Conservation (phyloP, 2,888 invertebrate species). For the Chrysodeixis includens region DNA sequence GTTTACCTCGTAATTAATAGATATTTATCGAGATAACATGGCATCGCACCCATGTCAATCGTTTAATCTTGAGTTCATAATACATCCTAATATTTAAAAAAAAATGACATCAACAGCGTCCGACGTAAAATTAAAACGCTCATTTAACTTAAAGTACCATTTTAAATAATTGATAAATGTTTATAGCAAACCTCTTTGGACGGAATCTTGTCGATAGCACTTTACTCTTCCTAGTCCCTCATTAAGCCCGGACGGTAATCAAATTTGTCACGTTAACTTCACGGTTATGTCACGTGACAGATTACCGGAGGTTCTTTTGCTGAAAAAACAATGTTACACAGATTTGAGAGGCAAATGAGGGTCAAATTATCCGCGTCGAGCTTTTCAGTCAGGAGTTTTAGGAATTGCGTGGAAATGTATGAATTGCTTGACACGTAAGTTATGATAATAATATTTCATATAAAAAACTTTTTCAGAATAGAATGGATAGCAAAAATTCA, state of each 20-base stretch:
- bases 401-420: not conserved
- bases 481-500: no score
- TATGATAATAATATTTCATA: no score
- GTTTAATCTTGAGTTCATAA: no score
- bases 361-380: conserved; percentile 14
- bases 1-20: no score
- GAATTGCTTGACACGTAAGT: not conserved
- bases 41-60: no score
- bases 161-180: not conserved
- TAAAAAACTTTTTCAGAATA: no score
- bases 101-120: no score
- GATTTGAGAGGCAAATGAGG: conserved; percentile 15
- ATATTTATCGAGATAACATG: no score
- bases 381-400: not conserved
- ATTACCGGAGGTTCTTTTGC: conserved; percentile 38
- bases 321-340: conserved; percentile 34
- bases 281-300: conserved; percentile 52
- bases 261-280: conserved; percentile 58
- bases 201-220: conserved; percentile 57
- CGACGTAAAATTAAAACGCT: no score
- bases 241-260: conserved; percentile 60
- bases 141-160: not conserved
- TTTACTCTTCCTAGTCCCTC: conserved; percentile 46
- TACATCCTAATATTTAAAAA: no score
- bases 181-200: conserved; percentile 11